phyloP scores from a whole-genome alignment of 2,113 vertebrate species.

The Martes martes region DNA sequence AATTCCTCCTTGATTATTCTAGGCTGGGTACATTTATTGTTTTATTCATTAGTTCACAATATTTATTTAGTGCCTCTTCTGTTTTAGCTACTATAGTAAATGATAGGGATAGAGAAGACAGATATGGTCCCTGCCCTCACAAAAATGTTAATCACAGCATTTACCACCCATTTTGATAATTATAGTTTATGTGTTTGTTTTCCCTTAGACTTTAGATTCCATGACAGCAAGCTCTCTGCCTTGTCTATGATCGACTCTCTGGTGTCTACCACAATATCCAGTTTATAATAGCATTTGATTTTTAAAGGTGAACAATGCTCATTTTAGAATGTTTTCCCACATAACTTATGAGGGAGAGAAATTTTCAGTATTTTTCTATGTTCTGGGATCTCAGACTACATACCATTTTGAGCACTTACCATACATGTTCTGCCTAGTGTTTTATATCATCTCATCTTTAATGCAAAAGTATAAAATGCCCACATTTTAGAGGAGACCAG shows the following conservation, averaged over 20 bases:
- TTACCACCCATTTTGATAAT: constrained; percentile 39
- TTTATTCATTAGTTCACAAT: neutral
- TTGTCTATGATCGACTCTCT: neutral
- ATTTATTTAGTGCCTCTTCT: neutral
- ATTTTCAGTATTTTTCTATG: neutral
- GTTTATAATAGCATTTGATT: neutral
- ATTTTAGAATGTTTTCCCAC: neutral
- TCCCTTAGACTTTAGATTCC: neutral
- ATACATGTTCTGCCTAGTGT: neutral
- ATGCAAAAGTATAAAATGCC: neutral
- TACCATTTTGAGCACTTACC: neutral
- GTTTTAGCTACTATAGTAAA: neutral
- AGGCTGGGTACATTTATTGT: neutral
- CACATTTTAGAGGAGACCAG: neutral
- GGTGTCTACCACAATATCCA: neutral
- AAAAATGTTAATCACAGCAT: constrained; percentile 3
- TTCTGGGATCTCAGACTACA: neutral
- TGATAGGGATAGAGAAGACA: neutral
- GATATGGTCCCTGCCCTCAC: neutral
- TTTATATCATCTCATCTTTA: neutral
- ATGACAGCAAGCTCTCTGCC: neutral
- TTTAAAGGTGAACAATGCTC: neutral
- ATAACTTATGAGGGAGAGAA: neutral
- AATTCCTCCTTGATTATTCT: neutral
- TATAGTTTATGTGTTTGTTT: constrained; percentile 10